Evolutionary conservation across 2,888 invertebrate species (phyloP).

Genomic region (Temnothorax unifasciatus): DNA sequence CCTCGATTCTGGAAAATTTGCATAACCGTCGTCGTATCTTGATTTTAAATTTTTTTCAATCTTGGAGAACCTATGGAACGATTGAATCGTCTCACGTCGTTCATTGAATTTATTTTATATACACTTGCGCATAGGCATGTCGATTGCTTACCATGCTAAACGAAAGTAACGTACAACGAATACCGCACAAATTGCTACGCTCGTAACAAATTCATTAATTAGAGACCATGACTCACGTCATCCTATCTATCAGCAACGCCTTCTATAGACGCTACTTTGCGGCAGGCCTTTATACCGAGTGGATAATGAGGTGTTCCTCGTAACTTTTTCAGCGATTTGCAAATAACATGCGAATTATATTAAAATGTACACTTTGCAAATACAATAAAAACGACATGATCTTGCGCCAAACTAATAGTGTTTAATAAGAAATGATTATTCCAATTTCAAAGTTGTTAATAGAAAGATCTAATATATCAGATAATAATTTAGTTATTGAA

Average conservation of each 20-base stretch:
- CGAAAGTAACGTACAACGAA: conserved; percentile 65
- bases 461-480: neutral
- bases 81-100: conserved; percentile 16
- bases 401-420: neutral
- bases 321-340: conserved; percentile 25
- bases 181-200: conserved; percentile 69
- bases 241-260: conserved; percentile 55
- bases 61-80: neutral
- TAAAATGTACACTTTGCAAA: conserved; percentile 11
- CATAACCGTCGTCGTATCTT: neutral
- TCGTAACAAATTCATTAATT: conserved; percentile 72
- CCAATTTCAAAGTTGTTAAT: neutral
- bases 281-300: conserved; percentile 36
- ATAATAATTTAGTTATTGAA: neutral
- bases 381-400: conserved; percentile 14
- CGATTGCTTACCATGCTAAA: conserved; percentile 55
- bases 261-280: conserved; percentile 36
- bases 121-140: conserved; percentile 11
- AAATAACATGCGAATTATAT: conserved; percentile 50
- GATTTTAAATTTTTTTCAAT: neutral
- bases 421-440: neutral
- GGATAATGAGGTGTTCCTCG: conserved; percentile 46
- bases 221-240: conserved; percentile 73
- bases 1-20: neutral
- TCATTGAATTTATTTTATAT: conserved; percentile 20